Conservation (phyloP, 92 coral and sea anemone genomes). For the Parazoanthus swiftii region DNA sequence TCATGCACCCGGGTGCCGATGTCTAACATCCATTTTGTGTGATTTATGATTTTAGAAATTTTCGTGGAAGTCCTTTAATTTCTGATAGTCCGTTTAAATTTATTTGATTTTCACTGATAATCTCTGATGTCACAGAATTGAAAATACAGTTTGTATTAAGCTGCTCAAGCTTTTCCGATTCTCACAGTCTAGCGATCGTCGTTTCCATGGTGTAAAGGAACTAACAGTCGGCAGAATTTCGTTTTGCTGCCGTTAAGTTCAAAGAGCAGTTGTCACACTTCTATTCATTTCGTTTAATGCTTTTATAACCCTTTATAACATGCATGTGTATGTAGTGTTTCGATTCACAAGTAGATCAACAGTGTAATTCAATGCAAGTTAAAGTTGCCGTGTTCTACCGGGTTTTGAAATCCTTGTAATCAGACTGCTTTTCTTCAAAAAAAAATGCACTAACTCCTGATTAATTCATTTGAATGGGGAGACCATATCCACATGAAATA, state of each 20-base stretch:
- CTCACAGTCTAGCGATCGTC: neutral
- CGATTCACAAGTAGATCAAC: neutral
- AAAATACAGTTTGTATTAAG: neutral
- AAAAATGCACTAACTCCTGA: neutral
- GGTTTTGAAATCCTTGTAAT: too few species aligned
- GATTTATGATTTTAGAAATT: too few species aligned
- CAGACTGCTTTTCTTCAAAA: neutral
- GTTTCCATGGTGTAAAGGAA: conserved; percentile 39
- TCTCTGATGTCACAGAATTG: neutral
- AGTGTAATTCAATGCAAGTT: too few species aligned
- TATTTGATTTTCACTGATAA: too few species aligned
- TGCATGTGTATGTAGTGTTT: neutral
- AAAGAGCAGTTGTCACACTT: neutral
- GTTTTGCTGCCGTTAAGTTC: neutral
- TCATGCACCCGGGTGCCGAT: neutral
- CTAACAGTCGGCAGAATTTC: neutral
- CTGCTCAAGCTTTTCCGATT: too few species aligned
- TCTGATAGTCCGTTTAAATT: neutral
- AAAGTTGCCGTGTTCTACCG: neutral
- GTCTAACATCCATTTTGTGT: neutral
- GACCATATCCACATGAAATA: neutral
- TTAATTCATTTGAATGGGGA: neutral
- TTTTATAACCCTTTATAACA: neutral
- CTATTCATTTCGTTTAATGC: neutral
- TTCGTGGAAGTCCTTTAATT: neutral